Percentiles rank a stretch among this genome's conserved stretches.
phyloP scores from a whole-genome alignment of 2,888 invertebrate genomes.

The Synanthedon myopaeformis region DNA sequence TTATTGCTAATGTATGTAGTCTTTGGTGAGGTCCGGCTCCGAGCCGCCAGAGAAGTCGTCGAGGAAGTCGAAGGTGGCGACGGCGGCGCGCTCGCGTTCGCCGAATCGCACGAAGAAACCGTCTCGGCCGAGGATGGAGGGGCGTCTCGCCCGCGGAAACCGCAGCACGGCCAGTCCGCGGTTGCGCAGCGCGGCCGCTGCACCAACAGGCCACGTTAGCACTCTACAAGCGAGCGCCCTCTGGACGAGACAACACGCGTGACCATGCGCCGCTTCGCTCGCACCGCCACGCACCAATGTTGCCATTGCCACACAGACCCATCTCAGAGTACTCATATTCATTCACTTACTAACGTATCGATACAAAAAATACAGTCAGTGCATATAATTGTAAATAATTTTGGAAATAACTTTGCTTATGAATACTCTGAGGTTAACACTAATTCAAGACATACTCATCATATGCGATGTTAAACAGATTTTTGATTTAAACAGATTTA shows the following conservation, averaged over 20 bases:
- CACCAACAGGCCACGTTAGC: slow-evolving; percentile 36
- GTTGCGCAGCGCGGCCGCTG: slow-evolving; percentile 73
- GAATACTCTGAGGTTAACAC: too few species aligned
- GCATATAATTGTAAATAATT: too few species aligned
- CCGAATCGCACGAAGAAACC: slow-evolving; percentile 85
- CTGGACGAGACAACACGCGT: slow-evolving; percentile 40
- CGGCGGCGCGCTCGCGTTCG: slow-evolving; percentile 80
- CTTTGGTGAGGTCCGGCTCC: slow-evolving; percentile 56
- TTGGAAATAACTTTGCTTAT: too few species aligned
- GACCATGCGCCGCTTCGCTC: slow-evolving; percentile 20
- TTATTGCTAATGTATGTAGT: slow-evolving; percentile 54
- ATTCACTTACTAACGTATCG: too few species aligned
- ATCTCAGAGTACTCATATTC: too few species aligned
- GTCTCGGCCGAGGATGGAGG: slow-evolving; percentile 81
- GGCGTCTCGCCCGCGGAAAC: slow-evolving; percentile 64
- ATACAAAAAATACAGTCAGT: too few species aligned
- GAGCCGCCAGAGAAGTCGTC: slow-evolving; percentile 72
- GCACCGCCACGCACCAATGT: slow-evolving; percentile 6
- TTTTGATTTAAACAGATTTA: too few species aligned
- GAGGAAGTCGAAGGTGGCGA: slow-evolving; percentile 84
- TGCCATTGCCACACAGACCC: too few species aligned
- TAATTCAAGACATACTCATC: too few species aligned
- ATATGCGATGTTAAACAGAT: too few species aligned
- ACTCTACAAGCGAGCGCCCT: slow-evolving; percentile 19
- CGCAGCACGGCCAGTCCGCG: slow-evolving; percentile 70